These are phyloP conservation scores for Beaufortia kweichowensis DNA, from an alignment of 2,113 vertebrate species.

Conservation along the genomic window DNA sequence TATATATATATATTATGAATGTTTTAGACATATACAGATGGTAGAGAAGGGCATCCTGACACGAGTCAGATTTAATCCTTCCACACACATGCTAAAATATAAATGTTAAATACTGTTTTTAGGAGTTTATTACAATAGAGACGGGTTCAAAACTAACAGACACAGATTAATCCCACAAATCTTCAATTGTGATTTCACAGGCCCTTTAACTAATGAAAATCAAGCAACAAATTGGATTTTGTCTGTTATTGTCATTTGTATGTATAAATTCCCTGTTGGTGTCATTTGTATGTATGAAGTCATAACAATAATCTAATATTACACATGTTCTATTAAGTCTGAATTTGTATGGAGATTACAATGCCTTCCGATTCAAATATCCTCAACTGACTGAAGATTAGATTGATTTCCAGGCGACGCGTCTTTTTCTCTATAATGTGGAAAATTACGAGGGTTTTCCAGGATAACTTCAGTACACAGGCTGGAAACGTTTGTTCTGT, in stretches of 20 bases:
- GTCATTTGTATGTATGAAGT: slow-evolving; percentile 27
- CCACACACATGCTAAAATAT: no score
- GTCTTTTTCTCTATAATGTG: slow-evolving; percentile 31
- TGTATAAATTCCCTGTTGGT: background rate
- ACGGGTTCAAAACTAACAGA: background rate
- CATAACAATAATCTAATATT: slow-evolving; percentile 26
- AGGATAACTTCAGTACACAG: slow-evolving; percentile 49
- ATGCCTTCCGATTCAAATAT: slow-evolving; percentile 11
- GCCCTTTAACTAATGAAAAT: background rate
- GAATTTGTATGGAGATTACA: slow-evolving; percentile 1
- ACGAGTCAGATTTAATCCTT: no score
- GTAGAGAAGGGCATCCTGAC: background rate
- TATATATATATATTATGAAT: no score
- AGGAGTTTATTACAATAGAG: background rate
- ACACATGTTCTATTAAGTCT: slow-evolving; percentile 5
- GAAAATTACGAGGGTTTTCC: slow-evolving; percentile 48
- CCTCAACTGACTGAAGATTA: slow-evolving; percentile 20
- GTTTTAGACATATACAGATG: background rate
- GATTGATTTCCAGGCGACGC: slow-evolving; percentile 24
- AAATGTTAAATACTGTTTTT: background rate
- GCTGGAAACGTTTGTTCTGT: slow-evolving; percentile 58
- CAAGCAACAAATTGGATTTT: background rate
- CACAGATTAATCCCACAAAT: background rate
- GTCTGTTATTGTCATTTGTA: background rate
- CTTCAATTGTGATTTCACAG: background rate